Conservation (phyloP, 2,113 vertebrate species). For the Archocentrus centrarchus region DNA sequence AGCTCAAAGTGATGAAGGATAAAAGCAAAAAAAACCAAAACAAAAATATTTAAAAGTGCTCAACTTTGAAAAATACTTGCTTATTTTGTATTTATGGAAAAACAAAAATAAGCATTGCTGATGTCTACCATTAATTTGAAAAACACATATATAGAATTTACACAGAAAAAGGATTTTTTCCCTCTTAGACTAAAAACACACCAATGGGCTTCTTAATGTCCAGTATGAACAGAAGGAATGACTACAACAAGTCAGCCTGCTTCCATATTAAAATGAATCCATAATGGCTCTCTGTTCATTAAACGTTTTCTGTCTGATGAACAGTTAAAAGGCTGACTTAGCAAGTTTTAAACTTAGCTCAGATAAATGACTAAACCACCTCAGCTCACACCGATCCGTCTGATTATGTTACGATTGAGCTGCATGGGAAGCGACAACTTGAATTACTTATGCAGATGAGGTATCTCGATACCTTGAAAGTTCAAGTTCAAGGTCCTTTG, state of each 20-base stretch:
- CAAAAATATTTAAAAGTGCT: no score
- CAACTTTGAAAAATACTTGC: background rate
- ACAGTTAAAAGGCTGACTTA: slow-evolving; percentile 33
- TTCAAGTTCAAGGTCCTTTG: slow-evolving; percentile 60
- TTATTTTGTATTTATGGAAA: background rate
- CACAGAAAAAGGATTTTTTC: no score
- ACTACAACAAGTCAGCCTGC: background rate
- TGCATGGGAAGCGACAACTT: slow-evolving; percentile 60
- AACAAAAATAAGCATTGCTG: background rate
- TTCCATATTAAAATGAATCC: background rate
- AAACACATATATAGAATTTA: background rate
- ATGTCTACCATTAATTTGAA: background rate
- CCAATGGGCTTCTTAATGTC: background rate
- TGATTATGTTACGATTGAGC: slow-evolving; percentile 64
- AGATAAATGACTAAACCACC: slow-evolving; percentile 25
- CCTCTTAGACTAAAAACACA: background rate
- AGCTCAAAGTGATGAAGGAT: background rate
- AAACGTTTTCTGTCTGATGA: background rate
- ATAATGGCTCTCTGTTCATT: background rate
- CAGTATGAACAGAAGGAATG: background rate
- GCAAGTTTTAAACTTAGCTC: slow-evolving; percentile 26
- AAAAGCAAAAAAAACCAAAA: background rate
- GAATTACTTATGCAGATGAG: slow-evolving; percentile 74
- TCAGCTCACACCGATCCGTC: slow-evolving; percentile 19
- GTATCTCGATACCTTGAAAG: slow-evolving; percentile 44